phyloP scores from a whole-genome alignment of 2,888 invertebrate species.

The Amiota communis region DNA sequence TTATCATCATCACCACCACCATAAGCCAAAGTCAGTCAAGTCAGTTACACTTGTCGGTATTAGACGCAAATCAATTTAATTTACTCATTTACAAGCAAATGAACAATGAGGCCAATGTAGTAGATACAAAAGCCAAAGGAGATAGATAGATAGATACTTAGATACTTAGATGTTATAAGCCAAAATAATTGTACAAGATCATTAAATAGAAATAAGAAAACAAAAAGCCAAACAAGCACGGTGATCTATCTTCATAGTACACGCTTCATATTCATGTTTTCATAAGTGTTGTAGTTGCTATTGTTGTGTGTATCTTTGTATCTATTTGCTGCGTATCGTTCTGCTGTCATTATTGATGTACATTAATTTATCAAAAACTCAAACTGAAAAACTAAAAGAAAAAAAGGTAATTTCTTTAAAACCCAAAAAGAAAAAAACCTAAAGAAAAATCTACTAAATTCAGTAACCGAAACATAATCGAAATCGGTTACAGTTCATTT shows the following conservation, averaged over 20 bases:
- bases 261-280: constrained; percentile 26
- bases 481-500: constrained; percentile 16
- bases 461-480: background rate
- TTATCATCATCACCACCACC: too few species aligned
- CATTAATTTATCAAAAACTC: constrained; percentile 45
- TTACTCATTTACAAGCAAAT: constrained; percentile 63
- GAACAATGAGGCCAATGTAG: constrained; percentile 30
- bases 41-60: constrained; percentile 63
- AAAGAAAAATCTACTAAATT: constrained; percentile 32
- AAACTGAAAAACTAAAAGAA: background rate
- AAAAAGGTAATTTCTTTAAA: background rate
- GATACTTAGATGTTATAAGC: constrained; percentile 41
- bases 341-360: constrained; percentile 47
- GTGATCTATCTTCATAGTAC: constrained; percentile 44
- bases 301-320: constrained; percentile 17
- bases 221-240: constrained; percentile 19
- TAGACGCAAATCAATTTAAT: constrained; percentile 69
- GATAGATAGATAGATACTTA: constrained; percentile 9
- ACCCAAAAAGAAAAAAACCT: background rate
- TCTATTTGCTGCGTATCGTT: background rate
- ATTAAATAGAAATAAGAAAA: constrained; percentile 45
- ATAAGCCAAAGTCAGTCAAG: background rate
- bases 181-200: constrained; percentile 62
- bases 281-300: background rate
- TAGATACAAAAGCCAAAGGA: background rate